Evolutionary conservation across 2,888 invertebrate genomes (phyloP), one percentile per base, ranked within the genome.

Genomic region (Hirudinaria manillensis): DNA sequence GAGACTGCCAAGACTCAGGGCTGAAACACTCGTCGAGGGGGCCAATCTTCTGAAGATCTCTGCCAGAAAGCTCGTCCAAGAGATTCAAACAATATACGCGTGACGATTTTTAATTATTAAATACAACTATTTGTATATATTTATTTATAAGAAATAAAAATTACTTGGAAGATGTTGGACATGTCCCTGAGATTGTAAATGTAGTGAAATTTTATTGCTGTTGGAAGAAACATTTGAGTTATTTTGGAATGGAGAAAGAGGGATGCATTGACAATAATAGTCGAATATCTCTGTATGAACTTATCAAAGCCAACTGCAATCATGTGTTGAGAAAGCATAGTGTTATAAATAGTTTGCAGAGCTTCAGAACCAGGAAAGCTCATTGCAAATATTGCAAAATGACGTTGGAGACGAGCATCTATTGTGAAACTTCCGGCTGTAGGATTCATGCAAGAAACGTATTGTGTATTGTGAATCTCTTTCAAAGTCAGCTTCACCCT

Each of bases 371-470:
- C 91, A 0, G 93, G 93, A 82, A 92, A 93, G 86, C 93, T 93
- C 75, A 87, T 81, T 53, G 87, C 85, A 81, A 86, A 85, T 70
- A 86, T 85, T 76, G 83, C 84, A 81, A 87, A 87, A 78, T 87
- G 86, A 36, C 87, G 81, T 85, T 95, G 95, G 10, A 97, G 88
- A 78, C 97, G 89, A 0, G 96, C 93, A 87, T 96, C 95, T 79
- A 97, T 94, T 3, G 95, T 95, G 82, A 97, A 97, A 83, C 94
- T 94, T 70, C 97, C 97, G 38, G 96, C 94, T 0, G 96, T 96
- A 0, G 97, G 97, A 87, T 97, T 97, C 96, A 97, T 97, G 84
- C 95, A 95, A 36, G 94, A 92, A n/a, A 97, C 92, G 83, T 97
- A 97, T 84, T 97, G 97, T 77, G 95, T 95, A 83, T 95, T 96